Percentiles rank a stretch among this genome's conserved stretches.
These are phyloP conservation scores for Callionymus lyra DNA, from an alignment of 2,113 vertebrate species.

Conservation along the genomic window DNA sequence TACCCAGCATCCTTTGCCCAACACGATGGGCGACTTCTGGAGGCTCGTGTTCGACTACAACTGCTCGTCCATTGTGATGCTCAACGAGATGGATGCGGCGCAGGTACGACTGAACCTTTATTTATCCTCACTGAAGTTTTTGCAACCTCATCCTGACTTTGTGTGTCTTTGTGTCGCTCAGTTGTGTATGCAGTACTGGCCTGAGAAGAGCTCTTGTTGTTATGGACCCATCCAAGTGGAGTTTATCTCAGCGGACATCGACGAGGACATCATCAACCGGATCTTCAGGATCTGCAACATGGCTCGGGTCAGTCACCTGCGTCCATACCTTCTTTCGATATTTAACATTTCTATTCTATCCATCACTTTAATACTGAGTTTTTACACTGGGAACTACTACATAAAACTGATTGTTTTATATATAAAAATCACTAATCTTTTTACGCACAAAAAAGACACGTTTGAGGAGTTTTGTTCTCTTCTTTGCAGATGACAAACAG, in stretches of 20 bases:
- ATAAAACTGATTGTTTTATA: too few species aligned
- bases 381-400: too few species aligned
- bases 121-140: too few species aligned
- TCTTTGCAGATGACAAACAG: too few species aligned
- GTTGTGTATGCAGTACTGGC: slow-evolving; percentile 99
- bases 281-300: slow-evolving; percentile 99
- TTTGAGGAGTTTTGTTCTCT: too few species aligned
- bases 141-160: neutral
- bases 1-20: slow-evolving; percentile 94
- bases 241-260: slow-evolving; percentile 94
- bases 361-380: too few species aligned
- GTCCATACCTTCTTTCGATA: too few species aligned
- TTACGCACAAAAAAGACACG: too few species aligned
- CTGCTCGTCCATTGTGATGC: slow-evolving; percentile 95
- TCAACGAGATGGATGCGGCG: slow-evolving; percentile 92
- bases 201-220: slow-evolving; percentile 89
- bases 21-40: slow-evolving; percentile 95
- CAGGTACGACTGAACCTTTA: slow-evolving; percentile 67
- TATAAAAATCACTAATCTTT: too few species aligned
- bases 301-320: slow-evolving; percentile 73
- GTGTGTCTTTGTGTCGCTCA: slow-evolving; percentile 26
- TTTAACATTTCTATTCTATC: too few species aligned
- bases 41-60: slow-evolving; percentile 97
- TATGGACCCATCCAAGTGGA: slow-evolving; percentile 96
- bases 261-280: slow-evolving; percentile 92